Evolutionary conservation across 2,888 invertebrate species (phyloP).

Genomic region (Scaptomyza flava): DNA sequence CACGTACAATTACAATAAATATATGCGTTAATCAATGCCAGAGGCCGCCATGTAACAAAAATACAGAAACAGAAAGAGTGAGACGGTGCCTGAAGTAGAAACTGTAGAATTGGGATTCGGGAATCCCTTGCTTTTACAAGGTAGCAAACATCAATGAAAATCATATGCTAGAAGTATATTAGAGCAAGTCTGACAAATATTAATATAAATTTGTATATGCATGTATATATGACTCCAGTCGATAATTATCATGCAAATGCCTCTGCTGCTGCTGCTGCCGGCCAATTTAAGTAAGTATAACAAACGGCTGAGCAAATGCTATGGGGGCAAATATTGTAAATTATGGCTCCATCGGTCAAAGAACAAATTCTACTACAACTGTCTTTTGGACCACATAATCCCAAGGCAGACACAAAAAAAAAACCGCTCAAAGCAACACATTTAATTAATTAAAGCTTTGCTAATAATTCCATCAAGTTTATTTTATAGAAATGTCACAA

Average conservation of each 20-base stretch:
- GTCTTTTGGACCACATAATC: slow-evolving; percentile 28
- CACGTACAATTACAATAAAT: slow-evolving; percentile 75
- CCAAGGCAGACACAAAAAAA: slow-evolving; percentile 8
- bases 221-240: slow-evolving; percentile 53
- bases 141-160: slow-evolving; percentile 50
- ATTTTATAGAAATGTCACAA: slow-evolving; percentile 32
- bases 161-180: slow-evolving; percentile 13
- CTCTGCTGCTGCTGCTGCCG: slow-evolving; percentile 14
- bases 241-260: slow-evolving; percentile 75
- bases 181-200: not conserved
- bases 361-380: slow-evolving; percentile 2
- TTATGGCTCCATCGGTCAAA: slow-evolving; percentile 32
- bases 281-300: slow-evolving; percentile 57
- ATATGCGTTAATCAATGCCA: slow-evolving; percentile 52
- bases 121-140: slow-evolving; percentile 2
- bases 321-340: slow-evolving; percentile 36
- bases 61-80: not conserved
- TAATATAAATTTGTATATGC: slow-evolving; percentile 55
- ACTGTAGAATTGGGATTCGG: not conserved
- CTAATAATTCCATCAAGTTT: slow-evolving; percentile 15
- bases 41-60: slow-evolving; percentile 26
- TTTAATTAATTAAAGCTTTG: slow-evolving; percentile 30
- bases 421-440: slow-evolving; percentile 1
- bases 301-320: slow-evolving; percentile 39
- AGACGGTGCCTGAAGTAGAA: not conserved